Percentiles rank a stretch among this genome's conserved stretches.
Evolutionary conservation across 2,888 invertebrate genomes (phyloP).

Genomic region (Colostygia pectinataria): DNA sequence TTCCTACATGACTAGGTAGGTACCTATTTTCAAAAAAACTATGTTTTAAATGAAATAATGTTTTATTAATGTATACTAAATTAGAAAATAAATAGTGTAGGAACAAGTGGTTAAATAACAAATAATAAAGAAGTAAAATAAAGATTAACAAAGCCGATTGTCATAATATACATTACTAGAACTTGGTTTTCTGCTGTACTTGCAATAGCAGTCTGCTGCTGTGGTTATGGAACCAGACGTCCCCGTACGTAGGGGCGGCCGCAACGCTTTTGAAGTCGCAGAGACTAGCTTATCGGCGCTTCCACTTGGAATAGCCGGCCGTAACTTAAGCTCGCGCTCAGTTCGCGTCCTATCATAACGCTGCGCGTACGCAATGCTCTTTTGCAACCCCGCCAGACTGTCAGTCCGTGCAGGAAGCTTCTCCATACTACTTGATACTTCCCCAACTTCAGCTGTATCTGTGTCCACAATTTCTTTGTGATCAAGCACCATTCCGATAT

Average conservation of each 20-base stretch:
- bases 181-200: conserved; percentile 50
- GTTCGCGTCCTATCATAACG: conserved; percentile 49
- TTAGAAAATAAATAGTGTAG: too few relatives aligned
- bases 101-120: too few relatives aligned
- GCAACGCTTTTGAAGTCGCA: conserved; percentile 52
- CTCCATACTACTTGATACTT: conserved; percentile 53
- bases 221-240: conserved; percentile 24
- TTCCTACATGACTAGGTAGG: too few relatives aligned
- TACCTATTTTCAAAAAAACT: too few relatives aligned
- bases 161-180: conserved; percentile 55
- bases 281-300: conserved; percentile 57
- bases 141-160: conserved; percentile 50
- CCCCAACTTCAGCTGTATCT: conserved; percentile 59
- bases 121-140: background rate
- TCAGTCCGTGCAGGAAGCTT: conserved; percentile 59
- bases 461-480: conserved; percentile 78
- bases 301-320: conserved; percentile 39
- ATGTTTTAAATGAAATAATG: too few relatives aligned
- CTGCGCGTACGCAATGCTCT: conserved; percentile 58
- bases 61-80: too few relatives aligned
- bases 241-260: conserved; percentile 43
- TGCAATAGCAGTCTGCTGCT: conserved; percentile 36
- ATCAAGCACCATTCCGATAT: conserved; percentile 76
- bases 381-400: conserved; percentile 64
- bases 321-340: conserved; percentile 55